Base-by-base conservation (phyloP, 1,140 invertebrate genomes). In the Panagrolaimus sp. region DNA sequence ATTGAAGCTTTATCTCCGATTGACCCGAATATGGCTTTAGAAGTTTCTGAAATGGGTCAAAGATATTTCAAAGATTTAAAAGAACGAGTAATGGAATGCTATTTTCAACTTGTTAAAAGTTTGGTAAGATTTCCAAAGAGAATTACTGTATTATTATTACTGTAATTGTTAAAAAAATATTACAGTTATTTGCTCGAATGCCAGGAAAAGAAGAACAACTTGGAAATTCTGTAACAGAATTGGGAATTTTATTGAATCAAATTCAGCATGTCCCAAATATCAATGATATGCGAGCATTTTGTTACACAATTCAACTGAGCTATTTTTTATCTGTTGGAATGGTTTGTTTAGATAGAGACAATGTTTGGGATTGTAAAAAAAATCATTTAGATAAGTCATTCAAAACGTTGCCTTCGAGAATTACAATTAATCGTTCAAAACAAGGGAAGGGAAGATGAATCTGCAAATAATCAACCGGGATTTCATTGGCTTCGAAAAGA, bases 281-380 rank as follows among this genome's bases (percentile, higher is more conserved):
- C 52, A 58, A 58, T 17, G 52, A 58, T 28, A 58, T 58, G 52
- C 14, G 28, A 58, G 52, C 52, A 28, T 58, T n/a, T 17, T 58
- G 52, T 21, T 58, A 58, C 28, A 28, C 52, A 21, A 58, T 58
- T 58, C 52, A 58, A 28, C 17, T 58, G 12, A 26, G 52, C 28
- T 58, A 58, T 21, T 58, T 58, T 28, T 58, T 58, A 58, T 58
- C 52, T 6, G 52, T 58, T 28, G 52, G 52, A 58, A 24, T 58
- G 52, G 52, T 58, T n/a, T 21, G 48, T 52, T 52, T 15, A n/a
- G n/a, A n/a, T n/a, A n/a, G 7, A 12, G 8, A 17, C 17, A 21
- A 26, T 58, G 8, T 58, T 58, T 52, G 7, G 48, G 48, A 24
- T n/a, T n/a, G n/a, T 52, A 52, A 52, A 9, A 52, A 12, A 52